These are phyloP conservation scores for Irena cyanogastra DNA, from an alignment of 2,113 vertebrate genomes.

Conservation along the genomic window DNA sequence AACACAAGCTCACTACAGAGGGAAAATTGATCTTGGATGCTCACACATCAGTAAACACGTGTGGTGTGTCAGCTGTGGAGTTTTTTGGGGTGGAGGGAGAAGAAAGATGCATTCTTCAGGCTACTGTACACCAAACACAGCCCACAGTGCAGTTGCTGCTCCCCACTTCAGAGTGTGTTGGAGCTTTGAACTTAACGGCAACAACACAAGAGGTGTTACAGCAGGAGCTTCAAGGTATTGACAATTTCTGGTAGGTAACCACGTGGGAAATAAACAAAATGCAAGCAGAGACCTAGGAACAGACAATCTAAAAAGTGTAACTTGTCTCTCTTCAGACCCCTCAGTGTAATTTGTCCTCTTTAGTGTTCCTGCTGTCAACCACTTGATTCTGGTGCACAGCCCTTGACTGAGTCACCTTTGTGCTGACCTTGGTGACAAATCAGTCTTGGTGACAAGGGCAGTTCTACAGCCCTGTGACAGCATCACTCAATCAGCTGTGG, in stretches of 20 bases:
- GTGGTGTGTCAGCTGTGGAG: too few species aligned
- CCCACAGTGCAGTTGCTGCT: constrained; percentile 96
- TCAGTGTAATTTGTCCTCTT: background rate
- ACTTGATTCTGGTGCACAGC: background rate
- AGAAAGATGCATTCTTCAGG: too few species aligned
- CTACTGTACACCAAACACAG: constrained; percentile 98
- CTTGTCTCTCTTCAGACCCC: background rate
- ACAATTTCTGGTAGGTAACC: constrained; percentile 88
- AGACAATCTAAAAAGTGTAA: too few species aligned
- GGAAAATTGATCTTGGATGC: too few species aligned
- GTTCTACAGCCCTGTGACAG: background rate
- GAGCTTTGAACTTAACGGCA: constrained; percentile 94
- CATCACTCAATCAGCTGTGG: background rate
- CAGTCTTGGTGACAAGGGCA: background rate
- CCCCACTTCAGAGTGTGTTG: constrained; percentile 93
- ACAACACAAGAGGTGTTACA: constrained; percentile 97
- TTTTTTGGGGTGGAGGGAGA: too few species aligned
- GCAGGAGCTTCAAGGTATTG: constrained; percentile 96
- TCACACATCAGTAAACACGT: too few species aligned
- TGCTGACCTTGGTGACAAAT: background rate
- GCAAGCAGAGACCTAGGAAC: background rate
- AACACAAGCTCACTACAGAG: too few species aligned
- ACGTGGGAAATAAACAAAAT: background rate
- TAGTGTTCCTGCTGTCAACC: background rate
- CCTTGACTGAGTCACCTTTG: background rate